Percentiles rank a stretch among this genome's conserved stretches.
These are phyloP conservation scores for Thaleichthys pacificus DNA, from an alignment of 2,797 vertebrate species.

Conservation along the genomic window DNA sequence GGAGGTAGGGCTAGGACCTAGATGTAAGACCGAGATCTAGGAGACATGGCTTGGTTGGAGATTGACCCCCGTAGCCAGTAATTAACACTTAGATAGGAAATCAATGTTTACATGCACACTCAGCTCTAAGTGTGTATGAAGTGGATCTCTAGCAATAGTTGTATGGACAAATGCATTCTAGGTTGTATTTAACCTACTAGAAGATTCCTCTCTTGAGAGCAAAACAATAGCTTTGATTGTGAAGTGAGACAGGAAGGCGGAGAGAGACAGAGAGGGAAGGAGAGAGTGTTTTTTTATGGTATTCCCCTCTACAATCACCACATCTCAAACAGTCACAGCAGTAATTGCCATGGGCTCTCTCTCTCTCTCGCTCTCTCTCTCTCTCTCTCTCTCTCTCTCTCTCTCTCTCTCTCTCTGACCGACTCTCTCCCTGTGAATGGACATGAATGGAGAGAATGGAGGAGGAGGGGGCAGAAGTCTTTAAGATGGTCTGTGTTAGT, in stretches of 20 bases:
- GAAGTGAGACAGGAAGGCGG: not conserved
- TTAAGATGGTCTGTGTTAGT: not conserved
- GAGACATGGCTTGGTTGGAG: conserved; percentile 10
- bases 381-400: not conserved
- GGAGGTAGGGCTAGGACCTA: not conserved
- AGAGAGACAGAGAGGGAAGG: not conserved
- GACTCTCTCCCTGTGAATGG: not conserved
- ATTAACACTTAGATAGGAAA: conserved; percentile 15
- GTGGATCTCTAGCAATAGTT: conserved; percentile 4
- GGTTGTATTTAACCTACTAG: conserved; percentile 9
- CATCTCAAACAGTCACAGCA: not conserved
- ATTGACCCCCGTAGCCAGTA: not conserved
- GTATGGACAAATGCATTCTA: not conserved
- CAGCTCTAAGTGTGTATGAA: conserved; percentile 7
- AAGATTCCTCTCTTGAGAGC: conserved; percentile 8
- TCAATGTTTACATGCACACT: not conserved
- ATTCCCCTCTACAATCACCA: not conserved
- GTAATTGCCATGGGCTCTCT: not conserved
- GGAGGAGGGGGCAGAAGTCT: not conserved
- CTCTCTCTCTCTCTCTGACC: not conserved
- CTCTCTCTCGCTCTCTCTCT: not conserved
- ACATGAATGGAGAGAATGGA: not conserved
- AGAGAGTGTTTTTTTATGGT: not conserved
- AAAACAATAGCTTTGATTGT: not conserved
- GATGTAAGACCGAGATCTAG: not conserved